These are phyloP conservation scores for Pollachius pollachius DNA, from an alignment of 2,113 vertebrate species.

Conservation along the genomic window DNA sequence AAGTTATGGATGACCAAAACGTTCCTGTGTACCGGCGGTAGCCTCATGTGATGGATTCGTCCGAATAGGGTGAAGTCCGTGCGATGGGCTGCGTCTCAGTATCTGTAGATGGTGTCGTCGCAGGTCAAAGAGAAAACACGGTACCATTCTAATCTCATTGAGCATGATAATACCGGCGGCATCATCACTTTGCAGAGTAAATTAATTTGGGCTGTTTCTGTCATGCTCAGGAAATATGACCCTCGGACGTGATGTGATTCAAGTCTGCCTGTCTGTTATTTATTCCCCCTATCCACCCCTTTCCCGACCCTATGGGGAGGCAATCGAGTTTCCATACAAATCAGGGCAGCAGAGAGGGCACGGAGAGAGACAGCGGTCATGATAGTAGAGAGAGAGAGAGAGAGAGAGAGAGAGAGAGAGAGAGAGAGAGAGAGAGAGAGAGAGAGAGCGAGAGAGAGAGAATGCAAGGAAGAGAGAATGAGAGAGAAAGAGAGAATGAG, in stretches of 20 bases:
- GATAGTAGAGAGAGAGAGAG: no score
- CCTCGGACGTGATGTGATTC: conserved; percentile 37
- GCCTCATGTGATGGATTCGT: no score
- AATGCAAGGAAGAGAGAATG: neutral
- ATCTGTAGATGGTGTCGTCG: conserved; percentile 4
- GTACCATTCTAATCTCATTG: conserved; percentile 19
- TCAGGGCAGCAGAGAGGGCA: conserved; percentile 12
- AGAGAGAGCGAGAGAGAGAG: neutral
- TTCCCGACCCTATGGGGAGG: conserved; percentile 17
- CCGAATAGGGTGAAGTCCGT: no score
- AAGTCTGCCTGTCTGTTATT: conserved; percentile 15
- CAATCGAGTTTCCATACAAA: conserved; percentile 51
- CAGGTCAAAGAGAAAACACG: conserved; percentile 28
- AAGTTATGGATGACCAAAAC: no score
- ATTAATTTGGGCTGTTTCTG: conserved; percentile 33
- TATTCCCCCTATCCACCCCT: conserved; percentile 7
- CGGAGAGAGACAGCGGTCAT: no score
- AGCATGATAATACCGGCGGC: conserved; percentile 2
- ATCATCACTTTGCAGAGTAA: conserved; percentile 38
- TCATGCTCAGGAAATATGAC: conserved; percentile 36
- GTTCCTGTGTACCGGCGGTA: no score
- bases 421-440: no score
- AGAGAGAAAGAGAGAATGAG: neutral
- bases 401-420: no score
- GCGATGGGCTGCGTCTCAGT: neutral